These are phyloP conservation scores for Spilarctia lutea DNA, from an alignment of 2,888 invertebrate genomes.

Conservation along the genomic window DNA sequence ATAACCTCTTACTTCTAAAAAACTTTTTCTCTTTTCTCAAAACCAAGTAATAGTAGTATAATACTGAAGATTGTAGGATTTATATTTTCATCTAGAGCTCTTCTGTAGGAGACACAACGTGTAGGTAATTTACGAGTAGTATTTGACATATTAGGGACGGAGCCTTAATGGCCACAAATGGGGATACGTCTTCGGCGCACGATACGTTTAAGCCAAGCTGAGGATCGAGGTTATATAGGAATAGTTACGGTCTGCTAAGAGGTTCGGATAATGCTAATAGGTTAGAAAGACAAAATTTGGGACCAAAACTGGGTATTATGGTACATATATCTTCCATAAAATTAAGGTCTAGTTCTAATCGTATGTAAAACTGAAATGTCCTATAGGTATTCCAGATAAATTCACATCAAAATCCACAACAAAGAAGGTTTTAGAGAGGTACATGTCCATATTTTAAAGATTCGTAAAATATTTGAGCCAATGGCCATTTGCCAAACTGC, in stretches of 20 bases:
- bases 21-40: conserved; percentile 40
- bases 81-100: conserved; percentile 39
- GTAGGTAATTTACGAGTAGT: conserved; percentile 45
- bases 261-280: conserved; percentile 2
- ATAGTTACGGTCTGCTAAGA: conserved; percentile 1
- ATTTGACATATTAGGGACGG: conserved; percentile 31
- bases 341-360: background rate
- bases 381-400: background rate
- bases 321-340: background rate
- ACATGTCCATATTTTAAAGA: conserved; percentile 23
- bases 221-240: background rate
- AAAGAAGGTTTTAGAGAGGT: background rate
- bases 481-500: conserved; percentile 43
- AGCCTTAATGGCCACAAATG: conserved; percentile 30
- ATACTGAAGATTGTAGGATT: conserved; percentile 21
- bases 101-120: conserved; percentile 34
- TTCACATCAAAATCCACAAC: background rate
- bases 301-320: background rate
- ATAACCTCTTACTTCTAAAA: conserved; percentile 13
- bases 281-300: background rate
- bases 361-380: background rate
- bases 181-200: conserved; percentile 18
- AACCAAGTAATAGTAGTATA: too few species aligned
- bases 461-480: conserved; percentile 32
- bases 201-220: background rate